phyloP scores from a whole-genome alignment of 2,888 invertebrate genomes.

The Emesis castigata region DNA sequence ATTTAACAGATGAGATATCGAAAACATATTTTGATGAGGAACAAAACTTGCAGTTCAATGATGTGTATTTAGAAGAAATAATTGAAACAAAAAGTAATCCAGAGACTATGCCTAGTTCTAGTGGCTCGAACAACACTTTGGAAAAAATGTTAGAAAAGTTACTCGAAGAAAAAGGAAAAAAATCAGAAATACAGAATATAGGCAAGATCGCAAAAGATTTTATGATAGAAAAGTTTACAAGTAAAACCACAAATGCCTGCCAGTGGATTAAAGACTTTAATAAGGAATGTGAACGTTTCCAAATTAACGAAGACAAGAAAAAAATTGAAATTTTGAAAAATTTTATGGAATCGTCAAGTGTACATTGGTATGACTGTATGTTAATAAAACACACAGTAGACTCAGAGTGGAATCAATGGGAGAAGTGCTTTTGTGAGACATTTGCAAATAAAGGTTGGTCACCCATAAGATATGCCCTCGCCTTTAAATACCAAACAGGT shows the following conservation, averaged over 20 bases:
- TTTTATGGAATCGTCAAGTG: constrained; percentile 41
- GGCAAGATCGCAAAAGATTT: constrained; percentile 31
- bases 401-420: background rate
- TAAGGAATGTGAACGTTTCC: constrained; percentile 35
- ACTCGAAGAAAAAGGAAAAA: constrained; percentile 7
- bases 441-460: constrained; percentile 59
- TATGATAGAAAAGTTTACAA: constrained; percentile 41
- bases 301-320: constrained; percentile 39
- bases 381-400: constrained; percentile 47
- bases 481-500: constrained; percentile 52
- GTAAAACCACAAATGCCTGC: too few relatives aligned
- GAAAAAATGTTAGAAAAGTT: constrained; percentile 26
- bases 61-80: background rate
- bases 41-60: constrained; percentile 26
- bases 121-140: constrained; percentile 14
- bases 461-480: constrained; percentile 54
- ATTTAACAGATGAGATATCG: constrained; percentile 1
- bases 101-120: background rate
- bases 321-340: constrained; percentile 46
- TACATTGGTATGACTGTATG: constrained; percentile 53
- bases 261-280: too few relatives aligned
- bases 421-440: constrained; percentile 15
- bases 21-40: constrained; percentile 12
- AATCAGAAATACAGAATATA: constrained; percentile 25
- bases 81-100: background rate